Conservation (phyloP, 1,140 invertebrate genomes). For the Drosophila pseudoananassae region DNA sequence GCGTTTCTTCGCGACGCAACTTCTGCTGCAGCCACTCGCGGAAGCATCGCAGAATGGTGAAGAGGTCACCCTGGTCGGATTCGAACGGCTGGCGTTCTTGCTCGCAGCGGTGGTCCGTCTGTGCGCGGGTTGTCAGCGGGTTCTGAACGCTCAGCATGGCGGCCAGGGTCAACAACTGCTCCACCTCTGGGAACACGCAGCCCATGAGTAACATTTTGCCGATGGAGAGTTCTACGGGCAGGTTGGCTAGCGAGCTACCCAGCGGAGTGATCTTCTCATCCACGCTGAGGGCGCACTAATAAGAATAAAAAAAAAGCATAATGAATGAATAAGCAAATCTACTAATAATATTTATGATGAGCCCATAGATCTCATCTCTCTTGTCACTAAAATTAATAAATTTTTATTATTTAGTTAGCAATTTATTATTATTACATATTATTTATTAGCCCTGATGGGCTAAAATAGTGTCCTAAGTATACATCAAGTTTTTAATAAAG, state of each 20-base stretch:
- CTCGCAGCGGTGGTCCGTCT: slow-evolving; percentile 92
- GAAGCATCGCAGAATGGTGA: slow-evolving; percentile 95
- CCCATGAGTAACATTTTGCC: slow-evolving; percentile 98
- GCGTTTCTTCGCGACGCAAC: slow-evolving; percentile 83
- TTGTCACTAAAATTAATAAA: too few relatives aligned
- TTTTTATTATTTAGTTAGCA: too few relatives aligned
- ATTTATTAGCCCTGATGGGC: too few relatives aligned
- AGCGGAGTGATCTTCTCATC: slow-evolving; percentile 95
- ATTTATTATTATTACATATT: too few relatives aligned
- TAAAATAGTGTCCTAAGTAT: too few relatives aligned
- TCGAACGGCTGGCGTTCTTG: slow-evolving; percentile 56
- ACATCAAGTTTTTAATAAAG: too few relatives aligned
- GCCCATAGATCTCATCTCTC: too few relatives aligned
- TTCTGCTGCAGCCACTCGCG: slow-evolving; percentile 95
- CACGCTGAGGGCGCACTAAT: slow-evolving; percentile 89
- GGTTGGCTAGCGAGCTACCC: slow-evolving; percentile 93
- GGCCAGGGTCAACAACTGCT: slow-evolving; percentile 95
- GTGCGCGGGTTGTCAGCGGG: slow-evolving; percentile 96
- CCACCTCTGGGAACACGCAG: slow-evolving; percentile 94
- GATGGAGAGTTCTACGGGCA: slow-evolving; percentile 97
- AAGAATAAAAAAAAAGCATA: neutral
- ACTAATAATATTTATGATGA: neutral
- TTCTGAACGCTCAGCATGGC: slow-evolving; percentile 96
- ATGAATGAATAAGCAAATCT: neutral
- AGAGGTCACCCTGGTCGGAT: slow-evolving; percentile 94